Conservation (phyloP, 2,113 vertebrate genomes). For the Eretmochelys imbricata region DNA sequence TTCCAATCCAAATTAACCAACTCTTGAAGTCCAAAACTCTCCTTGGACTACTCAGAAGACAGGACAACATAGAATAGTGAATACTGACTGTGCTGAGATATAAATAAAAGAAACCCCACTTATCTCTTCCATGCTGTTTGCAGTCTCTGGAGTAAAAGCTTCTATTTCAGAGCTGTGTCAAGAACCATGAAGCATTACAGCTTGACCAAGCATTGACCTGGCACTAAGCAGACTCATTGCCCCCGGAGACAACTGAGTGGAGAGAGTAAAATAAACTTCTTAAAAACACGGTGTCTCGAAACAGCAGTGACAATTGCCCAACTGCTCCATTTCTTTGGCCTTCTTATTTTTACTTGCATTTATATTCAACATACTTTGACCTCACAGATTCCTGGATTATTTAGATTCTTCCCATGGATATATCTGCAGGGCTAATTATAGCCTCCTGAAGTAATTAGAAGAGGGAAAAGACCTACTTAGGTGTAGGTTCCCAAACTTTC, state of each 20-base stretch:
- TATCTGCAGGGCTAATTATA: not conserved
- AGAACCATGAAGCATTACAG: constrained; percentile 68
- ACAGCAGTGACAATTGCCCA: not conserved
- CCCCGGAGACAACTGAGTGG: constrained; percentile 55
- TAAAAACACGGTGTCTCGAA: not conserved
- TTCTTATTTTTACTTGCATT: not conserved
- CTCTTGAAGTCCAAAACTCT: constrained; percentile 14
- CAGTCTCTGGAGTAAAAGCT: constrained; percentile 71
- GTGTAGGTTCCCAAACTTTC: not conserved
- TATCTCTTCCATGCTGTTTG: constrained; percentile 44
- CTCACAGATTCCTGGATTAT: not conserved
- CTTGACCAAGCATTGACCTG: constrained; percentile 72
- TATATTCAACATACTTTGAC: not conserved
- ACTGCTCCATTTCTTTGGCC: not conserved
- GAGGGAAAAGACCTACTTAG: not conserved
- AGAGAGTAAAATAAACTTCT: constrained; percentile 51
- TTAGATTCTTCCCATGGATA: not conserved
- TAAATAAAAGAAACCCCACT: not conserved
- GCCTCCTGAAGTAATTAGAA: not conserved
- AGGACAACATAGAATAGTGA: not conserved
- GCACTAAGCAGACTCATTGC: constrained; percentile 60
- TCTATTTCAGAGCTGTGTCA: constrained; percentile 74
- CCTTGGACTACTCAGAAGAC: constrained; percentile 5
- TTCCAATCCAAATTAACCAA: fast-evolving
- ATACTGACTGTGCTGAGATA: not conserved